These are phyloP conservation scores for Sardina pilchardus DNA, from an alignment of 2,113 vertebrate genomes.

Conservation along the genomic window DNA sequence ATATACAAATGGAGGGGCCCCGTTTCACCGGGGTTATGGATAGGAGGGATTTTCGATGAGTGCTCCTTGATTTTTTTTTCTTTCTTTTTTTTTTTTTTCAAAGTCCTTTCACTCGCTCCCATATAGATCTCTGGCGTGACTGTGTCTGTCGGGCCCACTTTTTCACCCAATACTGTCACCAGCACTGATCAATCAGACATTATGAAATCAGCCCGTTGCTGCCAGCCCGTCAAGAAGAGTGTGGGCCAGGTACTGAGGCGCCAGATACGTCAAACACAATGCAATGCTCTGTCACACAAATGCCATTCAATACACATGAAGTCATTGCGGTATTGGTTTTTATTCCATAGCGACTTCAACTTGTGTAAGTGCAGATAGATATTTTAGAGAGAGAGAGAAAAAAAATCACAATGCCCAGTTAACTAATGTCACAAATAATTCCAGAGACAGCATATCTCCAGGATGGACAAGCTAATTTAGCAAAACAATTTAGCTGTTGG, in stretches of 20 bases:
- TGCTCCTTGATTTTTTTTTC: background rate
- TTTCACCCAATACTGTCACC: background rate
- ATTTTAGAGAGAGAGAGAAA: background rate
- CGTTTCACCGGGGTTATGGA: slow-evolving; percentile 34
- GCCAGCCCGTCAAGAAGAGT: background rate
- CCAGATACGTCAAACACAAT: background rate
- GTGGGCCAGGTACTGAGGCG: background rate
- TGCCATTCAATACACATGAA: background rate
- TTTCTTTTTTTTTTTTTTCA: background rate
- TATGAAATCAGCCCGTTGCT: background rate
- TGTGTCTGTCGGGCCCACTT: background rate
- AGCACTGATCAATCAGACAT: background rate
- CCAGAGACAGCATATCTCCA: background rate
- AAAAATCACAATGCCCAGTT: background rate
- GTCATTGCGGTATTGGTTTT: background rate
- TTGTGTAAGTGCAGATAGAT: background rate
- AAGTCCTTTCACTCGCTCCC: background rate
- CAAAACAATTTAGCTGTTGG: background rate
- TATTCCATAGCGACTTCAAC: background rate
- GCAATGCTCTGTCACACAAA: background rate
- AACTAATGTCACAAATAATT: background rate
- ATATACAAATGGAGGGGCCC: slow-evolving; percentile 48
- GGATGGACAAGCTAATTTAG: background rate
- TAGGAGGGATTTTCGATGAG: slow-evolving; percentile 3
- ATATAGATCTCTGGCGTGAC: background rate